Base-by-base conservation (phyloP, 2,113 vertebrate species). In the Propithecus coquereli region DNA sequence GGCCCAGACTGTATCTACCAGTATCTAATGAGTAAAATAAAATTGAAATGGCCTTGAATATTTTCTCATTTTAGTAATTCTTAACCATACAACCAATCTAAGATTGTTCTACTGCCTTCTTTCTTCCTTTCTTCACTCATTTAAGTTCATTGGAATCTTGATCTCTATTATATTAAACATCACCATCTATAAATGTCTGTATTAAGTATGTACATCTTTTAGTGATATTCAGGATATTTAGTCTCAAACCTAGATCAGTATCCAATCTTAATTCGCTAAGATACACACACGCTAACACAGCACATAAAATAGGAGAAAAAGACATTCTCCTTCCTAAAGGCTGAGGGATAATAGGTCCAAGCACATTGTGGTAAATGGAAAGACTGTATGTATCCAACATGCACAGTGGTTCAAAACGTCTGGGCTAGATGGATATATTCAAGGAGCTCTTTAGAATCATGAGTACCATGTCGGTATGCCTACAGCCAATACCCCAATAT, bases 1-100 rank as follows among this genome's bases (percentile, higher is more conserved):
- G 2, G 99, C 99, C 99, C 99, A 99, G 87, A 99, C 99, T 0
- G 99, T 99, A 98, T 99, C 99, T 96, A 99, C 99, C 98, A 99
- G 98, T 97, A 99, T 99, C 99, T 99, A 97, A 8, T 50, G 89
- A 77, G 83, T 22, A 96, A 95, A 96, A 94, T n/a, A 66, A 95
- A 95, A 83, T 90, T 84, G 40, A 97, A 93, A 95, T 9, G 68
- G 22, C 6, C 12, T 94, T 82, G 25, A 97, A 27, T 92, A 94
- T 81, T 86, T 85, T 86, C 70, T 96, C n/a, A 92, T 32, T 94
- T 95, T 74, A 97, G 32, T 87, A 93, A 89, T 80, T 90, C 23
- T 80, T 93, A 87, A 90, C 65, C 37, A 90, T 27, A 85, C 3
- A 47, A 95, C 25, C 79, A 86, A 68, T 40, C 16, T 81, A 74